phyloP scores from a whole-genome alignment of 2,797 vertebrate genomes.

The Calcarius lapponicus region DNA sequence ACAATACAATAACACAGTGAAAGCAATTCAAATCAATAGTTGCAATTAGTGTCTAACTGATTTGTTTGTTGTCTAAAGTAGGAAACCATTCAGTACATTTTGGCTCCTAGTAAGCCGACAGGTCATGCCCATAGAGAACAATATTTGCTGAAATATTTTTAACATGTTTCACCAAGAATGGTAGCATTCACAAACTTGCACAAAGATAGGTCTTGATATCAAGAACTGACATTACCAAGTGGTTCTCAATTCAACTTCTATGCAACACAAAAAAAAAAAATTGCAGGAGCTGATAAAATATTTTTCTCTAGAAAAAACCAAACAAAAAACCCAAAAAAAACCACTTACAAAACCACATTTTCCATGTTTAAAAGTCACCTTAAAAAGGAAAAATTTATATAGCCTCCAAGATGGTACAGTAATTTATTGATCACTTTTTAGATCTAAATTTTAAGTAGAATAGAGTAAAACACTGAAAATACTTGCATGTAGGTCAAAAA shows the following conservation, averaged over 20 bases:
- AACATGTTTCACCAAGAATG: background rate
- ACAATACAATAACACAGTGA: background rate
- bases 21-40: background rate
- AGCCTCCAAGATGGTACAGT: accelerated
- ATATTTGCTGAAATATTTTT: background rate
- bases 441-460: background rate
- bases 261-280: accelerated
- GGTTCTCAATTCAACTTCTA: background rate
- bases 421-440: background rate
- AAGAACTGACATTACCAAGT: background rate
- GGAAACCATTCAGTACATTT: background rate
- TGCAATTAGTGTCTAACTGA: background rate
- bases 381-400: background rate
- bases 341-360: accelerated
- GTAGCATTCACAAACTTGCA: background rate
- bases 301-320: background rate
- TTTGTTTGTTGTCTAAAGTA: background rate
- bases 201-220: background rate
- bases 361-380: background rate
- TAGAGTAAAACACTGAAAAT: background rate
- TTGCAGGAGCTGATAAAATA: background rate
- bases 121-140: background rate
- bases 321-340: background rate
- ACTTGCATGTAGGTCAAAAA: background rate
- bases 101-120: accelerated